A percentile compares a stretch with the other conserved stretches of the same genome.
phyloP scores from a whole-genome alignment of 2,888 invertebrate genomes.

The Hirudinaria manillensis region DNA sequence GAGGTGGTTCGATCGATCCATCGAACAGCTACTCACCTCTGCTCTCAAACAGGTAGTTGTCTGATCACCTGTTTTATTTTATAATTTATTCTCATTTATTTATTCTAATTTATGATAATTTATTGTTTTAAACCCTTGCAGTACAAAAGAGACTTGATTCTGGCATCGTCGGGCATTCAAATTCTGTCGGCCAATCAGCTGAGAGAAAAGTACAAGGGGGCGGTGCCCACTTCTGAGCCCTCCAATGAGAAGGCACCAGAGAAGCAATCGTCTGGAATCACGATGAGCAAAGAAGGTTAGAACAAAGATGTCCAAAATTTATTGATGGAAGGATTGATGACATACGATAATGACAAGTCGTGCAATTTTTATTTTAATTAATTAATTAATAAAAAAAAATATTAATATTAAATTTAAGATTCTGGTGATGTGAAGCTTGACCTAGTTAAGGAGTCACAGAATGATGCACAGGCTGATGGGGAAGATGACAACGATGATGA shows the following conservation, averaged over 20 bases:
- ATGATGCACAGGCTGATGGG: conserved; percentile 20
- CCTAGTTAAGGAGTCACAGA: not conserved
- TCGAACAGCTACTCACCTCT: conserved; percentile 51
- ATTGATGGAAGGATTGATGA: too few species aligned
- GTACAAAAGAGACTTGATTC: conserved; percentile 47
- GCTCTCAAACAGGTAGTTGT: conserved; percentile 50
- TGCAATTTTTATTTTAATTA: not conserved
- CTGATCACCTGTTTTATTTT: too few species aligned
- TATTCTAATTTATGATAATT: too few species aligned
- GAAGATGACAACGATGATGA: conserved; percentile 34
- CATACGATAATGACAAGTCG: not conserved
- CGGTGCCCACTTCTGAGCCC: not conserved
- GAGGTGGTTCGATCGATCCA: conserved; percentile 52
- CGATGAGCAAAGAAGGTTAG: too few species aligned
- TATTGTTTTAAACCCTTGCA: too few species aligned
- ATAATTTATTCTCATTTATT: too few species aligned
- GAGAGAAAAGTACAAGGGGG: conserved; percentile 33
- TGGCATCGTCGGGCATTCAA: conserved; percentile 50
- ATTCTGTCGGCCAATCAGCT: conserved; percentile 47
- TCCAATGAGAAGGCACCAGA: not conserved
- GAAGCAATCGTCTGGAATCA: not conserved
- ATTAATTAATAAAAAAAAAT: not conserved
- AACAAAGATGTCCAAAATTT: too few species aligned
- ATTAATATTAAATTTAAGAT: not conserved
- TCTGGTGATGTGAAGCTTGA: not conserved